A percentile compares a stretch with the other conserved stretches of the same genome.
Conservation (phyloP, 1,140 invertebrate genomes). For the Drosophila cardini region DNA sequence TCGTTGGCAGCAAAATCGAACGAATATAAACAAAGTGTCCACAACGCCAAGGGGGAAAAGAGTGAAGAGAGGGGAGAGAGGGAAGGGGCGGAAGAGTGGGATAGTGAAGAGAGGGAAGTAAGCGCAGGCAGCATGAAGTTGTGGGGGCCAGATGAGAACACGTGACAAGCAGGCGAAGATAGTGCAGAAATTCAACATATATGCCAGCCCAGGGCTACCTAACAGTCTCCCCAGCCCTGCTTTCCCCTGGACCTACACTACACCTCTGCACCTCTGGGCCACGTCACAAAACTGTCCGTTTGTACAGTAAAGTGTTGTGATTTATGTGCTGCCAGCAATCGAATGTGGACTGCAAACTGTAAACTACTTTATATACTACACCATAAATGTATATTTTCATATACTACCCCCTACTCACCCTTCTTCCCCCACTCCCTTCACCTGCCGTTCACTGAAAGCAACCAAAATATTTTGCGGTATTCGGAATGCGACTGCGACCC, state of each 20-base stretch:
- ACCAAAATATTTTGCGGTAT: constrained; percentile 15
- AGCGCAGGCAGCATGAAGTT: not conserved
- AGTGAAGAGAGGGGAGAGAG: too few species aligned
- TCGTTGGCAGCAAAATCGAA: constrained; percentile 79
- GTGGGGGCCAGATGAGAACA: constrained; percentile 38
- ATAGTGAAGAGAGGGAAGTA: not conserved
- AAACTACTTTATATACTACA: constrained; percentile 27
- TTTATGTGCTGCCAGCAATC: constrained; percentile 58
- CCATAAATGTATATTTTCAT: constrained; percentile 2
- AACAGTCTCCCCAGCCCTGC: not conserved
- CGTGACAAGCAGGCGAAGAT: constrained; percentile 67
- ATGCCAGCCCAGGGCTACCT: constrained; percentile 3
- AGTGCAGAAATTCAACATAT: constrained; percentile 38
- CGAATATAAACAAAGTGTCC: constrained; percentile 75
- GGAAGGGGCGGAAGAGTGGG: not conserved
- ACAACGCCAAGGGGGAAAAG: constrained; percentile 1
- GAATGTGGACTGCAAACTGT: constrained; percentile 28
- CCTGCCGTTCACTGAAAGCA: not conserved
- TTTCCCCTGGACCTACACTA: not conserved
- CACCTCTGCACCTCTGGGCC: not conserved
- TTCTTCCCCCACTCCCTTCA: too few species aligned
- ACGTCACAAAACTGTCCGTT: constrained; percentile 45
- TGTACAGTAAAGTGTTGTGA: constrained; percentile 65
- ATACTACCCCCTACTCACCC: not conserved
- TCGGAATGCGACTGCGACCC: constrained; percentile 32